phyloP scores from a whole-genome alignment of 2,888 invertebrate species.

The Ditylenchus weischeri region DNA sequence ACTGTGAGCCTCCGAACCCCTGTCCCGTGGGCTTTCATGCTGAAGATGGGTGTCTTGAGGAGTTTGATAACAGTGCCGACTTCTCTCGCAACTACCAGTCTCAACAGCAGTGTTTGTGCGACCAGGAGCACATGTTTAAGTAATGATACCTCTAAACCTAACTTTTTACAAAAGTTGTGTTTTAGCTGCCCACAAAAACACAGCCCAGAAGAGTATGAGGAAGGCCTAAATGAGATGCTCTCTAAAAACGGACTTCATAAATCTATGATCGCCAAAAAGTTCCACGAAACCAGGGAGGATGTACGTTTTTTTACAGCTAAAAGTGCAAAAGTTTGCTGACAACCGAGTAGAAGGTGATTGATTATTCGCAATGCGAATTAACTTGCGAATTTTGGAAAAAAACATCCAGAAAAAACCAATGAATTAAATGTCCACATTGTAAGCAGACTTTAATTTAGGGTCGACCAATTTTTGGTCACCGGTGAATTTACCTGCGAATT shows the following conservation, averaged over 20 bases:
- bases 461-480: too few species aligned
- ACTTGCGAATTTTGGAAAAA: too few species aligned
- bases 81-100: slow-evolving; percentile 89
- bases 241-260: slow-evolving; percentile 55
- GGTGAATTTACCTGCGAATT: too few species aligned
- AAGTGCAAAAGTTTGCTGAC: too few species aligned
- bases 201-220: slow-evolving; percentile 34
- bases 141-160: slow-evolving; percentile 13
- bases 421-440: too few species aligned
- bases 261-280: slow-evolving; percentile 57
- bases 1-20: slow-evolving; percentile 98
- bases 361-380: too few species aligned
- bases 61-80: slow-evolving; percentile 74
- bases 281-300: slow-evolving; percentile 52
- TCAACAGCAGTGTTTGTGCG: slow-evolving; percentile 92
- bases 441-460: too few species aligned
- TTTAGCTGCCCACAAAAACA: slow-evolving; percentile 37
- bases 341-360: too few species aligned
- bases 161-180: not conserved
- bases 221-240: slow-evolving; percentile 46
- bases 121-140: slow-evolving; percentile 79
- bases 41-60: slow-evolving; percentile 79
- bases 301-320: slow-evolving; percentile 22
- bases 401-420: too few species aligned
- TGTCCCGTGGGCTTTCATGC: slow-evolving; percentile 85